Evolutionary conservation across 2,888 invertebrate species (phyloP).

Genomic region (Phortica magna): DNA sequence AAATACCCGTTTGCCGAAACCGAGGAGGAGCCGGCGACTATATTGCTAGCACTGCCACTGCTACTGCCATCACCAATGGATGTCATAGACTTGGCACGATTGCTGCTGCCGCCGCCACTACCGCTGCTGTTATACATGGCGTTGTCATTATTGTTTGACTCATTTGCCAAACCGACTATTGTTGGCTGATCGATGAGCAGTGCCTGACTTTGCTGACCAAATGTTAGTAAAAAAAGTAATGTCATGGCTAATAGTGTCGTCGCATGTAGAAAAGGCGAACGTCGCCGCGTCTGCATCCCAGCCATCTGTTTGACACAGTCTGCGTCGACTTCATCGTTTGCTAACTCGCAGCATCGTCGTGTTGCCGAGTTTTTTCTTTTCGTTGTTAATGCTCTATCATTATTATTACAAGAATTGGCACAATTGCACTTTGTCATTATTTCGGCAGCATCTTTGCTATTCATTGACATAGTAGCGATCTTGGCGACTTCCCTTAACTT

Average conservation of each 20-base stretch:
- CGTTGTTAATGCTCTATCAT: no score
- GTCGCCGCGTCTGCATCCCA: no score
- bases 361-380: no score
- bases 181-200: slow-evolving; percentile 61
- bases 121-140: slow-evolving; percentile 32
- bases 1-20: slow-evolving; percentile 76
- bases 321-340: no score
- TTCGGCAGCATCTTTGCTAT: no score
- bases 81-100: slow-evolving; percentile 44
- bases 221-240: neutral
- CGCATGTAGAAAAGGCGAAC: no score
- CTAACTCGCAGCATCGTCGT: no score
- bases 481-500: no score
- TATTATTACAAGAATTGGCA: no score
- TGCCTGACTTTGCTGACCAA: slow-evolving; percentile 45
- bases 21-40: slow-evolving; percentile 40
- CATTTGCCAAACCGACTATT: slow-evolving; percentile 40
- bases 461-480: no score
- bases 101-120: slow-evolving; percentile 25
- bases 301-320: no score
- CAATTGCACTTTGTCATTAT: no score
- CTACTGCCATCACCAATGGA: slow-evolving; percentile 45
- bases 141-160: slow-evolving; percentile 29
- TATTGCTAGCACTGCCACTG: slow-evolving; percentile 50
- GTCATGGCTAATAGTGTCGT: neutral